Base-by-base conservation (phyloP, 64 coral and sea anemone genomes). In the Hydrozoanthus tunicans region DNA sequence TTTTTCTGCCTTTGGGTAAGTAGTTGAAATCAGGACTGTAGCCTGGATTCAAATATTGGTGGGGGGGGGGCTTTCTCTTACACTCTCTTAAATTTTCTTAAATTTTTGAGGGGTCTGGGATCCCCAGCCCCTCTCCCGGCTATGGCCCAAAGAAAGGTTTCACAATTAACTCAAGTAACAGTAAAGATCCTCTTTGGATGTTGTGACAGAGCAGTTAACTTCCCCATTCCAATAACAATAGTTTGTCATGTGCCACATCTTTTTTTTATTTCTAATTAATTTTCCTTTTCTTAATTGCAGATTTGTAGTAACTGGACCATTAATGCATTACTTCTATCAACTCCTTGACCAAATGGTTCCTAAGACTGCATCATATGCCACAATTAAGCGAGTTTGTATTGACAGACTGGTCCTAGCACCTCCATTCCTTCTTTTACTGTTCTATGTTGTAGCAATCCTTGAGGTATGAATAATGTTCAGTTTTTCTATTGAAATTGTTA, bases 1-100 rank as follows among this genome's bases (percentile, higher is more conserved):
- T 54, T 96, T 96, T 62, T 83, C 95, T 67, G 59, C 78, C 11
- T 96, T 91, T 94, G 95, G 95, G 95, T 96, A 69, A 92, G 92
- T 91, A 56, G 54, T 13, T 14, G 3, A 11, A 82, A 74, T 43
- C 5, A 66, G 64, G 20, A 79, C 55, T 58, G 53, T 24, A 15
- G 17, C 55, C 5, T 17, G 32, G 32, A 43, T 43, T 43, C 32
- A 43, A 43, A 43, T 43, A 43, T 43, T 43, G 32, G 32, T 0
- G 32, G 32, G 32, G 32, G 32, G 32, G 32, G 32, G 32, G 32
- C 32, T 43, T 43, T 43, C 32, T 43, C 32, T 43, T 43, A 1
- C 2, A 43, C 2, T 43, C 32, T 43, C 32, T 43, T 43, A 43
- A 43, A 43, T 43, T 43, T 43, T 43, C 32, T 43, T 43, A 43